Evolutionary conservation across 2,113 vertebrate genomes (phyloP).

Genomic region (Nesospiza acunhae): DNA sequence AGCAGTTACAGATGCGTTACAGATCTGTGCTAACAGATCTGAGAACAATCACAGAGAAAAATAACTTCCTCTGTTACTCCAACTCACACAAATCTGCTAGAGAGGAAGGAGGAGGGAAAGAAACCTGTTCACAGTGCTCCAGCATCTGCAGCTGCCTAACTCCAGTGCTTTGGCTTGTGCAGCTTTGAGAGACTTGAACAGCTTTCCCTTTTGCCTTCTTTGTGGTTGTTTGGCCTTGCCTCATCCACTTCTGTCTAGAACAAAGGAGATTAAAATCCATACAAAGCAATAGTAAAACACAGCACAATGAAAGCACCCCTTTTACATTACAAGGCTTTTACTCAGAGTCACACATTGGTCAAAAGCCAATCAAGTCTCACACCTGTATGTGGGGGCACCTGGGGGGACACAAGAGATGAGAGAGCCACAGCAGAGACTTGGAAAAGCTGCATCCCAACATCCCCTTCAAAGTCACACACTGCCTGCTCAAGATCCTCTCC

Average conservation of each 20-base stretch:
- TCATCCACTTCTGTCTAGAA: not conserved
- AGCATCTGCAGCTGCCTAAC: not conserved
- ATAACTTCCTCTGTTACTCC: not conserved
- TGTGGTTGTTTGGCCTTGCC: not conserved
- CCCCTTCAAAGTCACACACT: not conserved
- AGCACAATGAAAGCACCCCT: not conserved
- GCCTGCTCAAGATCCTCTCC: not conserved
- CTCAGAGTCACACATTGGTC: not conserved
- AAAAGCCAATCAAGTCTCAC: not conserved
- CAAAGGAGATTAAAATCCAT: not conserved
- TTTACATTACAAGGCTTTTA: not conserved
- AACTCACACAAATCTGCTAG: not conserved
- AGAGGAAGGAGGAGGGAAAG: not conserved
- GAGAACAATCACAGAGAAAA: not conserved
- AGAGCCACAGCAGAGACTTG: not conserved
- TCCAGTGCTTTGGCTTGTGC: not conserved
- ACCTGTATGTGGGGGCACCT: accelerated
- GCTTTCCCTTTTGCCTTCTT: not conserved
- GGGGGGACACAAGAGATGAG: not conserved
- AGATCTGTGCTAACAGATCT: not conserved
- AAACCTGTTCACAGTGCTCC: not conserved
- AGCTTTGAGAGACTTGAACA: not conserved
- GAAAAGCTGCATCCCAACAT: not conserved
- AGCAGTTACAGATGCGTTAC: not conserved
- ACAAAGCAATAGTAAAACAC: not conserved